Conservation (phyloP, 1,140 invertebrate species). For the Diabrotica virgifera region DNA sequence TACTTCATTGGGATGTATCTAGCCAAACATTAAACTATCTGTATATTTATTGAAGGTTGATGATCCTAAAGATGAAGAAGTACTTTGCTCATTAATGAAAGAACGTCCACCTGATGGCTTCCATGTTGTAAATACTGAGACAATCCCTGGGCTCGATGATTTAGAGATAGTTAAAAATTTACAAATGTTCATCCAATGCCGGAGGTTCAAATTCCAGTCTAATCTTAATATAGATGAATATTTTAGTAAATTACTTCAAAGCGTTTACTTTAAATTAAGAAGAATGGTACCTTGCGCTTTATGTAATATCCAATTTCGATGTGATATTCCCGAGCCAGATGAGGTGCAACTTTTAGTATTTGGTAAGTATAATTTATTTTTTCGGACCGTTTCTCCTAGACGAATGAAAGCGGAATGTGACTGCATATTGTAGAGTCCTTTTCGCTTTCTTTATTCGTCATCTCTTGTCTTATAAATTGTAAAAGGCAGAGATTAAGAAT, state of each 20-base stretch:
- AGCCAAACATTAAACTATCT: conserved; percentile 27
- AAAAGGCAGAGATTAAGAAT: too few species aligned
- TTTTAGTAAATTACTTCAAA: conserved; percentile 59
- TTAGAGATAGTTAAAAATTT: conserved; percentile 69
- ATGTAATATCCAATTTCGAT: conserved; percentile 72
- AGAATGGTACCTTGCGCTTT: conserved; percentile 80
- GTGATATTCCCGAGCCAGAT: conserved; percentile 82
- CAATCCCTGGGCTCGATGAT: conserved; percentile 69
- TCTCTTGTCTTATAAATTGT: too few species aligned
- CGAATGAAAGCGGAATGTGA: too few species aligned
- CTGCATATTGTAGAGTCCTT: too few species aligned
- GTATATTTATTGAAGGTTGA: conserved; percentile 62
- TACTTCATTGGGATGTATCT: too few species aligned
- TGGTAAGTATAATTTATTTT: conserved; percentile 49
- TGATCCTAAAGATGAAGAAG: conserved; percentile 81
- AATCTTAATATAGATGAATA: conserved; percentile 63
- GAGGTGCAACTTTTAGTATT: conserved; percentile 83
- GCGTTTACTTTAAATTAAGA: conserved; percentile 82
- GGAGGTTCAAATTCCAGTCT: conserved; percentile 66
- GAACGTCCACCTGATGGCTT: conserved; percentile 74
- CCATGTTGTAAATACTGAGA: conserved; percentile 81
- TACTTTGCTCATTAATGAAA: conserved; percentile 75
- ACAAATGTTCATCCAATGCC: conserved; percentile 87
- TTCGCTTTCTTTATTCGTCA: too few species aligned
- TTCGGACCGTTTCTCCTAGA: too few species aligned